Conservation (phyloP, 2,113 vertebrate species). For the Coptodon bakossiorum region DNA sequence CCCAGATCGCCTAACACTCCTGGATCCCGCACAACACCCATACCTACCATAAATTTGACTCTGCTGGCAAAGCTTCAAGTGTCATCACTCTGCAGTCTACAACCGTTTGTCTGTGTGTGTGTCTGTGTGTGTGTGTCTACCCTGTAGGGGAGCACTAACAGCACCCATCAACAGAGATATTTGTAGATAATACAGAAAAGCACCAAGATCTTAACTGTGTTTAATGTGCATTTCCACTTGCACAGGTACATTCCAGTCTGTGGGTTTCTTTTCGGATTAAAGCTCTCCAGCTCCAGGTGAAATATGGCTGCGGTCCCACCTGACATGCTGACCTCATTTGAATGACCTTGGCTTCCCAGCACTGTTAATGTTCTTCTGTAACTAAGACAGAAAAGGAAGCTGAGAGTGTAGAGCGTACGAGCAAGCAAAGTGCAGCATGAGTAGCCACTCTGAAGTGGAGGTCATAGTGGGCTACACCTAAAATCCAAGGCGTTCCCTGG, state of each 20-base stretch:
- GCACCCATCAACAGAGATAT: conserved; percentile 18
- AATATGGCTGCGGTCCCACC: background rate
- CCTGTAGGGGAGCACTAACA: background rate
- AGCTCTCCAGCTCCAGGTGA: background rate
- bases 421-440: background rate
- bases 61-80: conserved; percentile 39
- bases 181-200: background rate
- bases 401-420: background rate
- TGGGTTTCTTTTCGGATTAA: background rate
- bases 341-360: conserved; percentile 17
- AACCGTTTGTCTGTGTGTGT: conserved; percentile 28
- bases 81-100: conserved; percentile 42
- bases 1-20: conserved; percentile 48
- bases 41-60: conserved; percentile 54
- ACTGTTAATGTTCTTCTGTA: background rate
- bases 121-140: background rate
- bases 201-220: background rate
- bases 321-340: conserved; percentile 33
- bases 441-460: conserved; percentile 20
- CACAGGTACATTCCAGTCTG: background rate
- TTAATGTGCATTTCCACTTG: background rate
- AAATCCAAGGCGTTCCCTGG: conserved; percentile 48
- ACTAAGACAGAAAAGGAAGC: background rate
- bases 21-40: conserved; percentile 36
- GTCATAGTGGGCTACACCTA: conserved; percentile 54